Base-by-base conservation (phyloP, 1,140 invertebrate species). In the Pantala flavescens region DNA sequence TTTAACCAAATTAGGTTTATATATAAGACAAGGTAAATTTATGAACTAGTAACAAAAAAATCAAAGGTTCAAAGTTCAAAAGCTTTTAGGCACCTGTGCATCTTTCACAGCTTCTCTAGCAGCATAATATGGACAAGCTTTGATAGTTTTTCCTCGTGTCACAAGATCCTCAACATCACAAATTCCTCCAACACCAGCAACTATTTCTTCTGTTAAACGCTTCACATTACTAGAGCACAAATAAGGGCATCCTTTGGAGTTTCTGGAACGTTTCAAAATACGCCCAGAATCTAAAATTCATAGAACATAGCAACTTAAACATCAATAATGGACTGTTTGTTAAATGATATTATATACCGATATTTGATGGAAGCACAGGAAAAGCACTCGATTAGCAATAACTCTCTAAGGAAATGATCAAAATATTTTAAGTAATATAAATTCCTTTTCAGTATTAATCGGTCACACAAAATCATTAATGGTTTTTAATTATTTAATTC, bases 71-170 rank as follows among this genome's bases (percentile, higher is more conserved):
- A 36, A 36, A 36, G 28, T 36, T 36, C 9, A 9, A 36, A 36
- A 36, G 28, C 2, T 9, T 36, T 9, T 36, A 36, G 28, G 28
- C 28, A 90, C 88, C 86, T 97, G 91, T 43, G 94, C 90, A 82
- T 92, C 88, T 78, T 89, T 86, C 19, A 94, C 83, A 49, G 93
- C 92, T 80, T 88, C 87, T 80, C 95, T 87, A 14, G 91, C 87
- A 16, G 91, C 90, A 85, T 98, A 98, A 85, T 98, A 98, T 5
- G 95, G 91, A 84, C 97, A 98, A 11, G 90, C 91, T 75, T 91
- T 89, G 72, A 89, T 80, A 77, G 90, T 83, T 80, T 89, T 88
- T 0, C 90, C 94, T 80, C 83, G 83, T 21, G 82, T 84, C 0
- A 93, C 89, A 74, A 96, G 84, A 78, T 98, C 93, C 82, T 98